phyloP scores from a whole-genome alignment of 2,797 vertebrate species.

The Ceryle rudis region DNA sequence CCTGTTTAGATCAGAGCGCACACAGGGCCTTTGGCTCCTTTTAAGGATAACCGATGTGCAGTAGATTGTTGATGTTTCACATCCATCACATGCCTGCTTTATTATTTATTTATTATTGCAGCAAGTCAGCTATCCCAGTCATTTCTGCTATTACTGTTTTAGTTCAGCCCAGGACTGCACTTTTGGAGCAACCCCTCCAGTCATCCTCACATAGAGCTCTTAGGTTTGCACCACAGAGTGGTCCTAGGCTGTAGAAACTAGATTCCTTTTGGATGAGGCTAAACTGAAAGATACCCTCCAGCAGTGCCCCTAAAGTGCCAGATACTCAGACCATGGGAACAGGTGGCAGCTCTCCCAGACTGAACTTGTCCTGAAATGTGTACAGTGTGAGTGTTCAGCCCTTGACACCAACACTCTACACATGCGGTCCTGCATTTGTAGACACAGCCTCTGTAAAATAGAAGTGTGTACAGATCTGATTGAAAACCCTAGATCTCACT shows the following conservation, averaged over 20 bases:
- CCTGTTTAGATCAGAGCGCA: background rate
- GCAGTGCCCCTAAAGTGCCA: background rate
- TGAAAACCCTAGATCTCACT: background rate
- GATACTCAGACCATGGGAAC: background rate
- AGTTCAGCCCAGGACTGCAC: background rate
- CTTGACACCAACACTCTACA: background rate
- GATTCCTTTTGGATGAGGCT: background rate
- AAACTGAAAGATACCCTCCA: background rate
- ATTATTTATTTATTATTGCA: background rate
- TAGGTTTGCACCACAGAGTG: background rate
- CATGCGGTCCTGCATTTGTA: background rate
- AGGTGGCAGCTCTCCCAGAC: background rate
- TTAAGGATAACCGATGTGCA: background rate
- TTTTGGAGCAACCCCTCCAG: background rate
- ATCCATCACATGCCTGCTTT: background rate
- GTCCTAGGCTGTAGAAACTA: background rate
- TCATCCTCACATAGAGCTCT: background rate
- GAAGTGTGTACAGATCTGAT: background rate
- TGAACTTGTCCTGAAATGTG: background rate
- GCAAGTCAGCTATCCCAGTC: background rate
- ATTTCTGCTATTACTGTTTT: background rate
- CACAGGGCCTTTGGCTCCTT: fast-evolving
- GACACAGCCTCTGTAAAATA: background rate
- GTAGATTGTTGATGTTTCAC: background rate
- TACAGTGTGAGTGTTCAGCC: fast-evolving